These are phyloP conservation scores for Trissonchulus latispiculum DNA, from an alignment of 2,888 invertebrate genomes.

Conservation along the genomic window DNA sequence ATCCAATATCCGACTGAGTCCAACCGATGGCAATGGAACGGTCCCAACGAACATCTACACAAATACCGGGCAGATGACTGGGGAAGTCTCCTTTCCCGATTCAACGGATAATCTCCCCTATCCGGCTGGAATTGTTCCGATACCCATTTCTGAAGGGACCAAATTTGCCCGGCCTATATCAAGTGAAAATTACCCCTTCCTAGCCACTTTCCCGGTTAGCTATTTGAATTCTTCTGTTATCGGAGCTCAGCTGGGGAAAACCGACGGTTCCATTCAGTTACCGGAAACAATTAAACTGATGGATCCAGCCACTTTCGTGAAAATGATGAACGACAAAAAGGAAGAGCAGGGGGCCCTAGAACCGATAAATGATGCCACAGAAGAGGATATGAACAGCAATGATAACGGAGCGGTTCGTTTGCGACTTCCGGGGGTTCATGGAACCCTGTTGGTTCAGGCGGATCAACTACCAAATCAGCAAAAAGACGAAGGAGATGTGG, in stretches of 20 bases:
- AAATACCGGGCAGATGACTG: background rate
- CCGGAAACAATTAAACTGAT: background rate
- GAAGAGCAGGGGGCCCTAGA: background rate
- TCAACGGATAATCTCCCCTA: background rate
- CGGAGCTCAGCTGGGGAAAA: background rate
- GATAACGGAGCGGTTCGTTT: background rate
- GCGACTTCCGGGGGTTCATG: background rate
- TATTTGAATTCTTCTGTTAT: background rate
- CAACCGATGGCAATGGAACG: background rate
- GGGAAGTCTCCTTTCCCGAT: background rate
- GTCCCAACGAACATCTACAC: background rate
- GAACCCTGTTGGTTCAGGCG: background rate
- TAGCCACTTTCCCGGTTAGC: background rate
- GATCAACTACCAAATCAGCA: background rate
- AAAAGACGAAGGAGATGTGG: background rate
- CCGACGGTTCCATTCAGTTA: background rate
- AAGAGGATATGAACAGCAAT: background rate
- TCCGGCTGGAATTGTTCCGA: background rate
- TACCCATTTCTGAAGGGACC: background rate
- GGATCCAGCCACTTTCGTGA: background rate
- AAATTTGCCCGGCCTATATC: background rate
- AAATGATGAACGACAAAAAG: background rate
- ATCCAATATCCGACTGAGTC: background rate
- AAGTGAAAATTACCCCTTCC: background rate
- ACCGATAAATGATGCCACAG: background rate